phyloP scores from a whole-genome alignment of 1,140 invertebrate genomes.

The Hypothenemus hampei region DNA sequence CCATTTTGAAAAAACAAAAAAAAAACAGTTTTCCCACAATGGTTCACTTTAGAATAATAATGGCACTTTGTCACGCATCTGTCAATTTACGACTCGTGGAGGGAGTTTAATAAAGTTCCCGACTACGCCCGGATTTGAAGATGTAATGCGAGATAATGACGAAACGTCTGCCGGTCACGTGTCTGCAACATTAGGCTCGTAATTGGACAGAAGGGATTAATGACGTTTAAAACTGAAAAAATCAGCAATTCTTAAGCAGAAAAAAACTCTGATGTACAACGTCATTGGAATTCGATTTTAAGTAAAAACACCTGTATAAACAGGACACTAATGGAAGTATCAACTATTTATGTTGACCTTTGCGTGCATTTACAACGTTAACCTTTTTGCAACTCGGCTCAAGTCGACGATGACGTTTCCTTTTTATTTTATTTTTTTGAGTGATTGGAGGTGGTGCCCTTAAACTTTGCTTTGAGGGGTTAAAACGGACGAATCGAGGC shows the following conservation, averaged over 20 bases:
- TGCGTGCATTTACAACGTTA: conserved; percentile 3
- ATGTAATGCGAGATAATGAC: conserved; percentile 17
- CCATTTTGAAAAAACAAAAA: no score
- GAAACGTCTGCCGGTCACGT: conserved; percentile 11
- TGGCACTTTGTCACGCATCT: conserved; percentile 5
- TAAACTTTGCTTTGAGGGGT: no score
- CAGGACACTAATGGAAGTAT: not conserved
- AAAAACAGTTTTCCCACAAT: no score
- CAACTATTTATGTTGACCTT: conserved; percentile 1
- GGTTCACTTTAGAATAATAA: no score
- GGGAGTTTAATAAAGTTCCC: conserved; percentile 16
- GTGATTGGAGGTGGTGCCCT: no score
- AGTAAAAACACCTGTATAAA: conserved; percentile 2
- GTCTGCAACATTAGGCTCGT: conserved; percentile 4
- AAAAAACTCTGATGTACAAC: not conserved
- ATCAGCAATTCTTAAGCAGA: not conserved
- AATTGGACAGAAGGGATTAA: conserved; percentile 1
- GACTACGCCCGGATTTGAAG: conserved; percentile 3
- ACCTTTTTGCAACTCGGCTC: not conserved
- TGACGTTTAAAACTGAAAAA: not conserved
- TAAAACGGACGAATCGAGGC: no score
- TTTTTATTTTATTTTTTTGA: no score
- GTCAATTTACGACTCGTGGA: not conserved
- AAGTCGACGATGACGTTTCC: no score
- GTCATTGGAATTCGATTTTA: not conserved